A percentile compares a stretch with the other conserved stretches of the same genome.
Evolutionary conservation across 2,113 vertebrate species (phyloP).

Genomic region (Ameiurus melas): DNA sequence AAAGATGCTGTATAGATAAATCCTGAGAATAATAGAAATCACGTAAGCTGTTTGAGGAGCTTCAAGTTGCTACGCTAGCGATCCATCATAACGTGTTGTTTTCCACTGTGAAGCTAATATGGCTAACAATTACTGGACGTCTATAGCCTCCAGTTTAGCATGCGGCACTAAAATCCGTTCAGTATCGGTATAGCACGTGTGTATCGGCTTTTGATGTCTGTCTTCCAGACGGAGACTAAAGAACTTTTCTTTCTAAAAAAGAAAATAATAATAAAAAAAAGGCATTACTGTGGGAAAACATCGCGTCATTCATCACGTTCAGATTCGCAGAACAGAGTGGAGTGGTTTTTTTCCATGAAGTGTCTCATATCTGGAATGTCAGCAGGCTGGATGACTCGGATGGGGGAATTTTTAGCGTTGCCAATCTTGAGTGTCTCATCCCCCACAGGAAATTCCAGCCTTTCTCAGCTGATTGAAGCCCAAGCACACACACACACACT

Average conservation of each 20-base stretch:
- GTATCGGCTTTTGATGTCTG: background rate
- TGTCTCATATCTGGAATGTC: conserved; percentile 42
- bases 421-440: conserved; percentile 15
- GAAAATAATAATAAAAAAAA: background rate
- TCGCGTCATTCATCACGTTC: background rate
- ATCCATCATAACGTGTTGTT: no score
- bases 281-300: background rate
- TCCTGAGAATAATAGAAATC: background rate
- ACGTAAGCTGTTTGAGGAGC: background rate
- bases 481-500: conserved; percentile 16
- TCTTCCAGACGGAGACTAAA: background rate
- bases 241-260: background rate
- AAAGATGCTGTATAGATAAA: background rate
- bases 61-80: background rate
- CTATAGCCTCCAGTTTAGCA: background rate
- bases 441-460: conserved; percentile 58
- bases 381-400: conserved; percentile 33
- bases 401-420: conserved; percentile 41
- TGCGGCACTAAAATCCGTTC: background rate
- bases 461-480: conserved; percentile 48
- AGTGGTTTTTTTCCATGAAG: background rate
- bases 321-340: conserved; percentile 26
- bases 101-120: background rate
- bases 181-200: background rate
- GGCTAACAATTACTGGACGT: background rate